Conservation (phyloP, 2,888 invertebrate species). For the Rhagium mordax region DNA sequence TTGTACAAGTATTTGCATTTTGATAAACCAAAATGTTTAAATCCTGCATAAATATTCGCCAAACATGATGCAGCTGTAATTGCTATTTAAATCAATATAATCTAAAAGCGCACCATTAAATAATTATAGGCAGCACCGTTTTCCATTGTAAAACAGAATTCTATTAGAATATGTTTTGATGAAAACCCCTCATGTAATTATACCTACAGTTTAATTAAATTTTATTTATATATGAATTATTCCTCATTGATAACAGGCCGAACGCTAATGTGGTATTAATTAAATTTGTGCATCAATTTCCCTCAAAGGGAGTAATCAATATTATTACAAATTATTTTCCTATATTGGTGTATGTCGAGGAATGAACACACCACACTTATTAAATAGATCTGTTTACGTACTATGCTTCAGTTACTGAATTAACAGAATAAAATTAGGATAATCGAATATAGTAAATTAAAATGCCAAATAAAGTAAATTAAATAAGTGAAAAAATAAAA, state of each 20-base stretch:
- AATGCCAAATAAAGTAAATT: too few species aligned
- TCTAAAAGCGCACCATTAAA: conserved; percentile 1
- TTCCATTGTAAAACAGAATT: conserved; percentile 17
- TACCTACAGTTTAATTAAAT: conserved; percentile 56
- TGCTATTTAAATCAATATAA: conserved; percentile 14
- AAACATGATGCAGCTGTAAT: neutral
- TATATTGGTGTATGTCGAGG: too few species aligned
- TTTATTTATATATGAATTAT: conserved; percentile 60
- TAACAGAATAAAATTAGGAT: too few species aligned
- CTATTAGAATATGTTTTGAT: conserved; percentile 42
- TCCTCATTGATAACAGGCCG: conserved; percentile 51
- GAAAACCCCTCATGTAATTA: conserved; percentile 53
- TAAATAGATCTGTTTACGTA: too few species aligned
- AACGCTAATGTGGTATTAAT: conserved; percentile 61
- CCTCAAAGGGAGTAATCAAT: conserved; percentile 54
- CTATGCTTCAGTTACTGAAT: too few species aligned
- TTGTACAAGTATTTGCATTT: too few species aligned
- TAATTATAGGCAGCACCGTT: neutral
- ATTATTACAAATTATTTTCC: conserved; percentile 44
- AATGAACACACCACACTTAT: too few species aligned
- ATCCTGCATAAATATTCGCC: neutral
- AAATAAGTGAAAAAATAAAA: too few species aligned
- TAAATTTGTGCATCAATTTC: conserved; percentile 59
- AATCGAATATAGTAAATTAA: too few species aligned
- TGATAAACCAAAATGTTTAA: too few species aligned